Percentiles rank a stretch among this genome's conserved stretches.
Conservation (phyloP, 2,797 vertebrate species). For the Eospalax fontanierii region DNA sequence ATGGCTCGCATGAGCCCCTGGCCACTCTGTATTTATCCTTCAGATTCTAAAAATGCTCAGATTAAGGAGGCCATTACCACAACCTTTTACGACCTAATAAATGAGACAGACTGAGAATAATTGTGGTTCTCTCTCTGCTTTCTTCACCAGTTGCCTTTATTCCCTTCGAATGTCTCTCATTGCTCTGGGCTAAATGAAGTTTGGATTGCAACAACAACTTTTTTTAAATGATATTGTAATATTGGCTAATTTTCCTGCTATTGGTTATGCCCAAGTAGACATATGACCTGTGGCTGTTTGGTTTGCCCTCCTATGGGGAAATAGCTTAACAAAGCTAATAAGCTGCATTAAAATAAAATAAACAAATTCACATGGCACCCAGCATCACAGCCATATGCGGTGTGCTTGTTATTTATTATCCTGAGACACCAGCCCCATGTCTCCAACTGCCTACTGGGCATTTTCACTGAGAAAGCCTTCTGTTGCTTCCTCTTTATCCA, state of each 20-base stretch:
- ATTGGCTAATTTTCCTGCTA: constrained; percentile 76
- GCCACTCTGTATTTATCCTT: neutral
- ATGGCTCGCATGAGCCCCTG: neutral
- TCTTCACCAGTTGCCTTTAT: constrained; percentile 76
- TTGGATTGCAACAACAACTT: constrained; percentile 68
- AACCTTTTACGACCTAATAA: constrained; percentile 63
- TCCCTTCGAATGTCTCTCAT: constrained; percentile 63
- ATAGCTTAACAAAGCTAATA: constrained; percentile 74
- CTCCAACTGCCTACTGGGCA: constrained; percentile 68
- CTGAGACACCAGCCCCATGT: constrained; percentile 47
- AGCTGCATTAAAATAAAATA: constrained; percentile 81
- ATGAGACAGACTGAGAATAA: constrained; percentile 40
- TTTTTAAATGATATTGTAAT: constrained; percentile 59
- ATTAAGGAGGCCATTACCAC: constrained; percentile 1
- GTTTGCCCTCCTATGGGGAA: constrained; percentile 75
- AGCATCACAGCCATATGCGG: constrained; percentile 55
- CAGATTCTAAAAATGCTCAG: constrained; percentile 50
- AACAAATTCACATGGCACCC: constrained; percentile 80
- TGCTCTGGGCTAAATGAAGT: constrained; percentile 72
- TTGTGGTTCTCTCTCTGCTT: constrained; percentile 66
- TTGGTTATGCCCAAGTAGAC: constrained; percentile 77
- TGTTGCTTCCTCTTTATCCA: constrained; percentile 57
- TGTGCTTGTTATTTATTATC: constrained; percentile 64
- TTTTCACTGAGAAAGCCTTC: constrained; percentile 58
- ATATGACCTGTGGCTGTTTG: constrained; percentile 81